These are phyloP conservation scores for Ormia ochracea DNA, from an alignment of 2,888 invertebrate species.

Conservation along the genomic window DNA sequence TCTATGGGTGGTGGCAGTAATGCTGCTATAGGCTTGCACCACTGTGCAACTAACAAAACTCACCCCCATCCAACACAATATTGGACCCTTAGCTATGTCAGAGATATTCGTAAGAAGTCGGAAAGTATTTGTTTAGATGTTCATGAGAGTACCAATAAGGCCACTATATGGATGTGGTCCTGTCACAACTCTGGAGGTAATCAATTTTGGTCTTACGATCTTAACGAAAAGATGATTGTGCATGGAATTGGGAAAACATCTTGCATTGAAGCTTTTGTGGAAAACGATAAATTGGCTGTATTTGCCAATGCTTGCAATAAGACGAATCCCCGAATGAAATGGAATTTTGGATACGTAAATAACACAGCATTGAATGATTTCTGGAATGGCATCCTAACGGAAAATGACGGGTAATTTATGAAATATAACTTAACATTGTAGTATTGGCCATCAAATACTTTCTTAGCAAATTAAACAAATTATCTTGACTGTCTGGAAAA, in stretches of 20 bases:
- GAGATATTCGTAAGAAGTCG: conserved; percentile 76
- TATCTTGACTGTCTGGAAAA: conserved; percentile 39
- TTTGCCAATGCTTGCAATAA: conserved; percentile 83
- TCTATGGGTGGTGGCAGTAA: conserved; percentile 78
- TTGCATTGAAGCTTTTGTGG: conserved; percentile 83
- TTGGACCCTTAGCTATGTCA: conserved; percentile 69
- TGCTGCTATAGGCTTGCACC: conserved; percentile 65
- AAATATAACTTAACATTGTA: not conserved
- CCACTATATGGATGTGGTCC: conserved; percentile 86
- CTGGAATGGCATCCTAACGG: conserved; percentile 49
- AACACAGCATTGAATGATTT: conserved; percentile 67
- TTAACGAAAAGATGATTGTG: conserved; percentile 76
- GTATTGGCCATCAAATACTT: conserved; percentile 42
- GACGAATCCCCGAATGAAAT: conserved; percentile 69
- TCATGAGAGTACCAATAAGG: conserved; percentile 81
- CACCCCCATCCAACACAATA: conserved; percentile 68
- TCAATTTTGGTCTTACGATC: conserved; percentile 90
- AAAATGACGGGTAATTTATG: not conserved
- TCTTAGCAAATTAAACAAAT: conserved; percentile 27
- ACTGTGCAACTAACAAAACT: conserved; percentile 65
- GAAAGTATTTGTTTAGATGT: conserved; percentile 89
- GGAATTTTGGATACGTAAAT: conserved; percentile 71
- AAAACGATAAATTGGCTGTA: conserved; percentile 79
- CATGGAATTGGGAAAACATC: conserved; percentile 58
- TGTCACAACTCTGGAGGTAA: conserved; percentile 95